Evolutionary conservation across 2,888 invertebrate genomes (phyloP).

Genomic region (Odontocerum albicorne): DNA sequence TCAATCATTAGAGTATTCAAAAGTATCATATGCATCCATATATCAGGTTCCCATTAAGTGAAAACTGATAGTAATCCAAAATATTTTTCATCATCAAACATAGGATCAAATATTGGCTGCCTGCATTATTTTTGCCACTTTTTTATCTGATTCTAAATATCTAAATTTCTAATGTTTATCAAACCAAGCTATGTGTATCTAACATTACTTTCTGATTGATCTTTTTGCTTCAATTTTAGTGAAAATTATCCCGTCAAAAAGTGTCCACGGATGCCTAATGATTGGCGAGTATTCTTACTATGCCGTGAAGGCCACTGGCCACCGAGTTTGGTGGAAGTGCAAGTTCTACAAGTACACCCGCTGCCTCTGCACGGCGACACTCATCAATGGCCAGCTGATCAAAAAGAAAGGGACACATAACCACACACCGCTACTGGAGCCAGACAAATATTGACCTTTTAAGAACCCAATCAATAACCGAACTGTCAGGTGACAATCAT

Average conservation of each 20-base stretch:
- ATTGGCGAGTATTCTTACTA: conserved; percentile 20
- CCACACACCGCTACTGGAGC: conserved; percentile 5
- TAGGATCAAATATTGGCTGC: background rate
- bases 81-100: no score
- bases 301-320: conserved; percentile 22
- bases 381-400: conserved; percentile 14
- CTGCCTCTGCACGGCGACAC: conserved; percentile 20
- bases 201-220: background rate
- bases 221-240: conserved; percentile 10
- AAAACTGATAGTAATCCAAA: no score
- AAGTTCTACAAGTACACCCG: conserved; percentile 25
- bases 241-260: conserved; percentile 18
- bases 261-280: conserved; percentile 20
- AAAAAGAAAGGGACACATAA: conserved; percentile 21
- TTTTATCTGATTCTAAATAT: no score
- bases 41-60: no score
- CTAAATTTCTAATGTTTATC: no score
- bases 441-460: no score
- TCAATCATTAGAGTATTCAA: no score
- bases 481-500: no score
- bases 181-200: no score
- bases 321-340: conserved; percentile 23
- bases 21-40: no score
- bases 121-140: no score
- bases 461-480: no score